Percentiles rank a stretch among this genome's conserved stretches.
phyloP scores from a whole-genome alignment of 2,113 vertebrate species.

The Aptenodytes patagonicus region DNA sequence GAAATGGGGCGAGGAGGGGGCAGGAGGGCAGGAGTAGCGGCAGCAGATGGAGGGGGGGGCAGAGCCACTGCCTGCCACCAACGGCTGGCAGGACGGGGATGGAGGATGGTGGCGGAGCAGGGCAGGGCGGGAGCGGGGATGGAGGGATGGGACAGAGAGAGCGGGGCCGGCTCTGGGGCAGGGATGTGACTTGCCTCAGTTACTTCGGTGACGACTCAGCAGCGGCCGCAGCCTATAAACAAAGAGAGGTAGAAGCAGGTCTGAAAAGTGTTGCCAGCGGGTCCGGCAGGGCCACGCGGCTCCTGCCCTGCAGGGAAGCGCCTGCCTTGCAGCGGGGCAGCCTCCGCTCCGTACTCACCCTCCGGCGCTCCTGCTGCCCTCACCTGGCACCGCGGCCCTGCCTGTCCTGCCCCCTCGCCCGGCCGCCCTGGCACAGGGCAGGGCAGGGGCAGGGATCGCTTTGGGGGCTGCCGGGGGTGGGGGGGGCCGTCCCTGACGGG shows the following conservation, averaged over 20 bases:
- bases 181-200: constrained; percentile 79
- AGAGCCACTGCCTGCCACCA: too few species aligned
- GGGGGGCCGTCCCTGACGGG: constrained; percentile 10
- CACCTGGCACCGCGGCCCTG: constrained; percentile 5
- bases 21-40: too few species aligned
- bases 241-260: constrained; percentile 78
- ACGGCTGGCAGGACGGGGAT: too few species aligned
- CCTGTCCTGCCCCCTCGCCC: not conserved
- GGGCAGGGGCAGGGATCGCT: not conserved
- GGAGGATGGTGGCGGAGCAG: too few species aligned
- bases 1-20: too few species aligned
- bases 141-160: constrained; percentile 51
- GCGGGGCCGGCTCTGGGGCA: constrained; percentile 39
- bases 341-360: constrained; percentile 32
- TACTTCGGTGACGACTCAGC: constrained; percentile 77
- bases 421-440: not conserved
- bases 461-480: not conserved
- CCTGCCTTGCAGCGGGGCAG: constrained; percentile 14
- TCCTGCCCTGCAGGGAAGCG: not conserved
- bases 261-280: constrained; percentile 55
- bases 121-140: not conserved
- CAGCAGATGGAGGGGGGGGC: too few species aligned
- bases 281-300: constrained; percentile 23
- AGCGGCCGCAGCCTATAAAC: constrained; percentile 80
- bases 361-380: not conserved